A percentile compares a stretch with the other conserved stretches of the same genome.
Evolutionary conservation across 2,797 vertebrate species (phyloP).

Genomic region (Fratercula arctica): DNA sequence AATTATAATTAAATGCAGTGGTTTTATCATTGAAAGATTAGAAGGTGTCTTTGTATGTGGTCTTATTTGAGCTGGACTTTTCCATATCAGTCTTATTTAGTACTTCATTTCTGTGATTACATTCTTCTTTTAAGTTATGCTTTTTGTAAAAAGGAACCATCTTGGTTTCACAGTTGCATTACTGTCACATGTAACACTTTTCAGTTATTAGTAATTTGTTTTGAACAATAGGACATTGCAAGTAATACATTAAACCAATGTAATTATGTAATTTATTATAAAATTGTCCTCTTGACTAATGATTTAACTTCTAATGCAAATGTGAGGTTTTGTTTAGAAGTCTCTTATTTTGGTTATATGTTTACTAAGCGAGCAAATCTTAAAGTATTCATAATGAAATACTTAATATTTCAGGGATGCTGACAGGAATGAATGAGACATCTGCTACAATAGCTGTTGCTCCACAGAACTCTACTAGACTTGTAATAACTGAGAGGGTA

Average conservation of each 20-base stretch:
- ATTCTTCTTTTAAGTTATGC: not conserved
- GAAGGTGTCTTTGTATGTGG: not conserved
- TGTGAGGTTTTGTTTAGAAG: not conserved
- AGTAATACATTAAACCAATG: not conserved
- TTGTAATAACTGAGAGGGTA: constrained; percentile 82
- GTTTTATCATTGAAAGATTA: not conserved
- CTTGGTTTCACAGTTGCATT: not conserved
- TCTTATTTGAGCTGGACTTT: not conserved
- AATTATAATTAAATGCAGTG: not conserved
- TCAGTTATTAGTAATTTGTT: not conserved
- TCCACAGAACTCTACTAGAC: constrained; percentile 80
- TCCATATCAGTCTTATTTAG: not conserved
- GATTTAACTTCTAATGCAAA: not conserved
- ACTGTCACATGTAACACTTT: not conserved
- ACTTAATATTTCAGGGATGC: constrained; percentile 80
- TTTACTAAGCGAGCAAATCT: not conserved
- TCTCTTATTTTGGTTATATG: not conserved
- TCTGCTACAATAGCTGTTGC: constrained; percentile 82
- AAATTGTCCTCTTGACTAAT: not conserved
- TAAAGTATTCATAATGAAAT: not conserved
- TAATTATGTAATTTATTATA: not conserved
- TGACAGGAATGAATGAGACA: constrained; percentile 95
- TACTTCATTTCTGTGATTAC: not conserved
- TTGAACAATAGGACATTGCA: not conserved
- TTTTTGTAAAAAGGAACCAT: not conserved